These are phyloP conservation scores for Cantharis rufa DNA, from an alignment of 2,888 invertebrate genomes.

Conservation along the genomic window DNA sequence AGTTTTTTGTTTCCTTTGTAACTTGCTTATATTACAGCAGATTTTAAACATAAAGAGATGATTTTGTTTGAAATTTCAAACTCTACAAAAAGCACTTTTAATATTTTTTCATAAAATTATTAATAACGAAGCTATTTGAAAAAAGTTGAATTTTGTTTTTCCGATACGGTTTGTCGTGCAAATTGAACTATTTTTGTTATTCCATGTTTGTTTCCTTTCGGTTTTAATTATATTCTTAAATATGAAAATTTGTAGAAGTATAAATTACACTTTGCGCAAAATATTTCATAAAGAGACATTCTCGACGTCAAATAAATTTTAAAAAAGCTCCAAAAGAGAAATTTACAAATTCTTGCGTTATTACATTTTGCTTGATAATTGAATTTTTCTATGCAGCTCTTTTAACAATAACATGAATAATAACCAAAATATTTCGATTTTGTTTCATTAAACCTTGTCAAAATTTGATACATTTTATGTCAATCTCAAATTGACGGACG, in stretches of 20 bases:
- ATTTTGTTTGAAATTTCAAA: background rate
- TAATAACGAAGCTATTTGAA: background rate
- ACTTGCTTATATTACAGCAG: background rate
- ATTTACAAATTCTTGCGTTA: background rate
- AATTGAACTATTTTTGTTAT: background rate
- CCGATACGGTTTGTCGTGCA: background rate
- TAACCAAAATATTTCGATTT: background rate
- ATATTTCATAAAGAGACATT: background rate
- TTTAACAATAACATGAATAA: background rate
- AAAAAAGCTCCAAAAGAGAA: background rate
- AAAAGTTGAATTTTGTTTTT: background rate
- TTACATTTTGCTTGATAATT: background rate
- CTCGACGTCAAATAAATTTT: background rate
- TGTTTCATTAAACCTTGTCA: background rate
- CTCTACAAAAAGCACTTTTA: background rate
- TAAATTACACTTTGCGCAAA: background rate
- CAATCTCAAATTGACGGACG: background rate
- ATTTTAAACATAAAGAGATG: background rate
- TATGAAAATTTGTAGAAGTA: background rate
- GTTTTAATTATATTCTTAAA: background rate
- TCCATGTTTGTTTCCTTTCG: background rate
- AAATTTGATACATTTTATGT: background rate
- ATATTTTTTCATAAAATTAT: background rate
- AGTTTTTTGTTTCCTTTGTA: background rate
- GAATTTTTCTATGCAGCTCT: background rate